Conservation (phyloP, 2,113 vertebrate genomes). For the Varanus komodoensis region DNA sequence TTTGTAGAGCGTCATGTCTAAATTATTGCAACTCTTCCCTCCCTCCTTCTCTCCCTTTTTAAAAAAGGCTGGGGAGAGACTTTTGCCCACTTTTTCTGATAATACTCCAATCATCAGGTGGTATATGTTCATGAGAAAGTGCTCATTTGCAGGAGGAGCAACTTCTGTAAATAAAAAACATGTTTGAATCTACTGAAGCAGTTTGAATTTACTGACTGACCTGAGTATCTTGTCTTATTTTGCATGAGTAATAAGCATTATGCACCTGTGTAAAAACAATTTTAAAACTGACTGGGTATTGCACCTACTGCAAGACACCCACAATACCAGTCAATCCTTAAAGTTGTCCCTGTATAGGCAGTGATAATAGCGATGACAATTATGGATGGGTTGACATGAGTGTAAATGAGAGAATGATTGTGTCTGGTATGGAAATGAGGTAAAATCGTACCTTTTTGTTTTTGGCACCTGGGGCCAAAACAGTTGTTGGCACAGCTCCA, state of each 20-base stretch:
- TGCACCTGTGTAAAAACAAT: conserved; percentile 3
- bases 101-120: conserved; percentile 80
- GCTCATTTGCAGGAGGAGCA: conserved; percentile 81
- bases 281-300: neutral
- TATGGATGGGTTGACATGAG: neutral
- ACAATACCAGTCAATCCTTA: neutral
- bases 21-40: neutral
- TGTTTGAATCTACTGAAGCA: conserved; percentile 14
- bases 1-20: neutral
- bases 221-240: neutral
- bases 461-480: neutral
- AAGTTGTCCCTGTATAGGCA: conserved; percentile 5
- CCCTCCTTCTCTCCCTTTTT: neutral
- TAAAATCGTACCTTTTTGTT: neutral
- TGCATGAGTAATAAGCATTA: neutral
- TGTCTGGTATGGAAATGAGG: neutral
- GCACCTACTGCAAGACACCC: neutral
- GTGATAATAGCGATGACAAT: neutral
- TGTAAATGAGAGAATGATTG: neutral
- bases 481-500: neutral
- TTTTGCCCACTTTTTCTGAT: neutral
- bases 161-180: conserved; percentile 71
- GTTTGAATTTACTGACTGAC: conserved; percentile 14
- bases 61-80: neutral
- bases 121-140: conserved; percentile 80